Percentiles rank a stretch among this genome's conserved stretches.
phyloP scores from a whole-genome alignment of 2,888 invertebrate species.

The Lepidocyrtinus sp. region DNA sequence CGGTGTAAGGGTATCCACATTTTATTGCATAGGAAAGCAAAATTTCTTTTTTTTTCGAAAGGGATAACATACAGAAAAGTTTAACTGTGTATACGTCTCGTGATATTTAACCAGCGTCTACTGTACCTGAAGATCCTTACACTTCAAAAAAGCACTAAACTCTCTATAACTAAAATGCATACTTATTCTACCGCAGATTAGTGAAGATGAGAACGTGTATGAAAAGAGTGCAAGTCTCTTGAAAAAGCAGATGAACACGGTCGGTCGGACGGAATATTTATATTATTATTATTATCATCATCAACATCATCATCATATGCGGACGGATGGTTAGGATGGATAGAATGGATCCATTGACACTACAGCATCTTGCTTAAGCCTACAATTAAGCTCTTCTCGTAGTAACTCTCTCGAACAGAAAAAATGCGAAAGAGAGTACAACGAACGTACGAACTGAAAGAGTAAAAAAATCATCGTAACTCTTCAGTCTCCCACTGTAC shows the following conservation, averaged over 20 bases:
- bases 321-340: constrained; percentile 17
- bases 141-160: background rate
- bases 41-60: constrained; percentile 20
- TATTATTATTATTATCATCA: constrained; percentile 21
- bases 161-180: background rate
- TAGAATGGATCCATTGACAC: constrained; percentile 58
- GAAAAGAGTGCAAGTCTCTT: background rate
- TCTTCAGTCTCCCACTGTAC: background rate
- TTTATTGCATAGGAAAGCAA: background rate
- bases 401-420: background rate
- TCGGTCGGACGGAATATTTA: constrained; percentile 51
- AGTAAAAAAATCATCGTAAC: constrained; percentile 21
- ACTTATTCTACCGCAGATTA: background rate
- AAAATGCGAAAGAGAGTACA: constrained; percentile 38
- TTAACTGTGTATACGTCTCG: background rate
- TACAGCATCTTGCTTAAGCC: constrained; percentile 20
- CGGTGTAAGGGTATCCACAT: no score
- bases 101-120: constrained; percentile 19
- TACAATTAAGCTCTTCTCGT: background rate
- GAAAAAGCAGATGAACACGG: constrained; percentile 48
- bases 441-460: constrained; percentile 44
- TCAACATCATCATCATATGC: constrained; percentile 45
- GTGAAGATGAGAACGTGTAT: constrained; percentile 22
- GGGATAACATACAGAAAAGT: constrained; percentile 14
- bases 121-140: constrained; percentile 40